Conservation (phyloP, 2,797 vertebrate species). For the Neostethus bicornis region DNA sequence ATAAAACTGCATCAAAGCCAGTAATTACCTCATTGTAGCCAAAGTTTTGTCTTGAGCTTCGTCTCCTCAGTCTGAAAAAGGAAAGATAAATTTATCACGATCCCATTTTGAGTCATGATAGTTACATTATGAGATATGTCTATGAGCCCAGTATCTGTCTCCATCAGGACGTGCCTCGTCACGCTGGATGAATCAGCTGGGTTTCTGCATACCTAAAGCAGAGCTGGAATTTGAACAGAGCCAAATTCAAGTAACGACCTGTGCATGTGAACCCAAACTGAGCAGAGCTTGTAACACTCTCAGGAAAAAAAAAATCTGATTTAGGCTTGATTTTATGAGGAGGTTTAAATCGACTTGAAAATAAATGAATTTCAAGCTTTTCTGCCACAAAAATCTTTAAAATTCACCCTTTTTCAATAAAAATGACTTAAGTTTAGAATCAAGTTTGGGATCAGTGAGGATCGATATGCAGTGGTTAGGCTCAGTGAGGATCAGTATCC, state of each 20-base stretch:
- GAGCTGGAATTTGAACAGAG: constrained; percentile 54
- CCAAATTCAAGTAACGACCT: constrained; percentile 57
- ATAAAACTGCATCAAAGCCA: not conserved
- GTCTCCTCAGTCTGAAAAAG: constrained; percentile 73
- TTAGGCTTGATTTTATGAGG: not conserved
- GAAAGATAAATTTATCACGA: constrained; percentile 19
- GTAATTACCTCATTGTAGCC: constrained; percentile 81
- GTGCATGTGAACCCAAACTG: not conserved
- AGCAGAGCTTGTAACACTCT: constrained; percentile 4
- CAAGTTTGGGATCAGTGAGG: no score
- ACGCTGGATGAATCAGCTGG: constrained; percentile 45
- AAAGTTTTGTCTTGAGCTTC: constrained; percentile 74
- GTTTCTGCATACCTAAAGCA: constrained; percentile 20
- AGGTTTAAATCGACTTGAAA: not conserved
- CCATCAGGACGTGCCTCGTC: constrained; percentile 38
- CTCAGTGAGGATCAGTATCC: no score
- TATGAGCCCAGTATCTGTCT: constrained; percentile 19
- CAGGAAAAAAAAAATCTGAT: not conserved
- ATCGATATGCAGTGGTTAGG: no score
- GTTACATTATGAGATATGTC: not conserved
- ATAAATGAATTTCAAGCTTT: not conserved
- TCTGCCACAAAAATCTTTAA: not conserved
- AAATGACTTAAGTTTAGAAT: not conserved
- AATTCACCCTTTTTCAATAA: not conserved
- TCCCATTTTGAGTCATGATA: constrained; percentile 2